Evolutionary conservation across 2,797 vertebrate genomes (phyloP).

Genomic region (Synanceia verrucosa): DNA sequence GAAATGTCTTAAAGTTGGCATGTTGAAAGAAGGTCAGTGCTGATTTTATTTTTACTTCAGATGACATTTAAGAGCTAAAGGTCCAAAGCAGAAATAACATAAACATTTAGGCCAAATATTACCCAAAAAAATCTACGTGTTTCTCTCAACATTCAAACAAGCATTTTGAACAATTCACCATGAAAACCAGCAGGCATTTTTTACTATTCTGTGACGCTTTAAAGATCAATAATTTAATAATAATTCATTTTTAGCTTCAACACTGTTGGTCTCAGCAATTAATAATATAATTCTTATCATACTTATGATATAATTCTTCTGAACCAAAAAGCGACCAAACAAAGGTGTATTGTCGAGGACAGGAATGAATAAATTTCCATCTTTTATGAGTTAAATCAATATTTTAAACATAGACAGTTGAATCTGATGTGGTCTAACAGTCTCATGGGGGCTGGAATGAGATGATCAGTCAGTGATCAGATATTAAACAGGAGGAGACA

Average conservation of each 20-base stretch:
- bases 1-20: conserved; percentile 99
- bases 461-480: conserved; percentile 40
- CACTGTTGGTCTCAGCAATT: neutral
- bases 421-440: neutral
- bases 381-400: neutral
- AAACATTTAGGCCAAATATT: neutral
- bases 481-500: conserved; percentile 57
- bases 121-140: neutral
- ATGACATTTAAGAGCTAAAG: too few relatives aligned
- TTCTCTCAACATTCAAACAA: neutral
- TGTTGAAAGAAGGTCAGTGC: conserved; percentile 97
- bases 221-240: neutral
- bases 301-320: neutral
- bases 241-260: neutral
- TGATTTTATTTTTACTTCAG: neutral
- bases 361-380: neutral
- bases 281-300: neutral
- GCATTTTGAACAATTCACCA: neutral
- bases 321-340: neutral
- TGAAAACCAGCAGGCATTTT: neutral
- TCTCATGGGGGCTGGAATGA: neutral
- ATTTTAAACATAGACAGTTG: neutral
- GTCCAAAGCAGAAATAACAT: neutral
- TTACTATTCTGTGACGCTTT: neutral
- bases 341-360: neutral